Conservation (phyloP, 2,888 invertebrate genomes). For the Drosophila pullipes region DNA sequence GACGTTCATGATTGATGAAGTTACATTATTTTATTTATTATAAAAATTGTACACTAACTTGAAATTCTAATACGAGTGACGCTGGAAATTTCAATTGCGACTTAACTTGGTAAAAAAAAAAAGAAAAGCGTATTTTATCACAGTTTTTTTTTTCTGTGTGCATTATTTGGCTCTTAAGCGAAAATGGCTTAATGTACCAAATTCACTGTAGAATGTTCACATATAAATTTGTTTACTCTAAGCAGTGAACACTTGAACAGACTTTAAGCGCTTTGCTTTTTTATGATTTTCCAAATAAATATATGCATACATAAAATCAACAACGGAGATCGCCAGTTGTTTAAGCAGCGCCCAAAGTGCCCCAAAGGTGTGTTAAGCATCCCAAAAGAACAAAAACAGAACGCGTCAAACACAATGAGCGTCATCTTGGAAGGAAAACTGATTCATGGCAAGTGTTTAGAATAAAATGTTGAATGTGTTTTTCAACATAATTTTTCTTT, state of each 20-base stretch:
- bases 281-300: slow-evolving; percentile 74
- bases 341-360: slow-evolving; percentile 54
- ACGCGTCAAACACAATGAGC: slow-evolving; percentile 11
- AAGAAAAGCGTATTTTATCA: background rate
- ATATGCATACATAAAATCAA: slow-evolving; percentile 47
- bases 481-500: slow-evolving; percentile 5
- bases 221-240: slow-evolving; percentile 63
- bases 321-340: slow-evolving; percentile 37
- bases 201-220: slow-evolving; percentile 19
- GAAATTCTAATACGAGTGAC: background rate
- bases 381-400: slow-evolving; percentile 19
- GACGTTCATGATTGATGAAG: too few relatives aligned
- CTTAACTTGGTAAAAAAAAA: background rate
- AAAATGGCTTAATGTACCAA: slow-evolving; percentile 3
- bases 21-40: background rate
- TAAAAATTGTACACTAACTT: background rate
- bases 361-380: slow-evolving; percentile 57
- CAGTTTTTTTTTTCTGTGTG: background rate
- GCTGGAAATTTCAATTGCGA: background rate
- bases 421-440: slow-evolving; percentile 29
- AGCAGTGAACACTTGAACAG: slow-evolving; percentile 74
- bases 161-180: slow-evolving; percentile 1
- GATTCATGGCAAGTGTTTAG: slow-evolving; percentile 59
- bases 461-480: slow-evolving; percentile 28
- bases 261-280: slow-evolving; percentile 70